phyloP scores from a whole-genome alignment of 2,113 vertebrate species.

The Brachirus orientalis region DNA sequence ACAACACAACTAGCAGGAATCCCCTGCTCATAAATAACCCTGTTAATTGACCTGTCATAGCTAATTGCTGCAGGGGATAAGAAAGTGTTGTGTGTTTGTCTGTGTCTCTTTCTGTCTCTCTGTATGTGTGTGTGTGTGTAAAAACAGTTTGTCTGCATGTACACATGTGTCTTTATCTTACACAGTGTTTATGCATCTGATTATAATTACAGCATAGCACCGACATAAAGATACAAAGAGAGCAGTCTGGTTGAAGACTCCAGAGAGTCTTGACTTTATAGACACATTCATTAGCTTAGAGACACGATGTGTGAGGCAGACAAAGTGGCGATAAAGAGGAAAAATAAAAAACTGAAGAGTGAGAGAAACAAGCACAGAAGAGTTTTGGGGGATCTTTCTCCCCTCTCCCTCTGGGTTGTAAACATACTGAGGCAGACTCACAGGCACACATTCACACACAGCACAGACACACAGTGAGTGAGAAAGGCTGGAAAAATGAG shows the following conservation, averaged over 20 bases:
- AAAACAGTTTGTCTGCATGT: slow-evolving; percentile 28
- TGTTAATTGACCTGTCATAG: slow-evolving; percentile 80
- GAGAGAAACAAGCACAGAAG: slow-evolving; percentile 29
- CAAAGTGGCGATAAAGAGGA: slow-evolving; percentile 11
- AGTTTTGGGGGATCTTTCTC: slow-evolving; percentile 17
- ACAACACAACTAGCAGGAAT: slow-evolving; percentile 73
- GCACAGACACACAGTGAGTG: slow-evolving; percentile 12
- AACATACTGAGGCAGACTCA: slow-evolving; percentile 8
- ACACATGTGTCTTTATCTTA: slow-evolving; percentile 25
- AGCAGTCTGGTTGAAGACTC: too few species aligned
- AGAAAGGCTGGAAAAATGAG: too few species aligned
- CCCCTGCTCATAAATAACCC: slow-evolving; percentile 74
- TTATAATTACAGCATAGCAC: slow-evolving; percentile 8
- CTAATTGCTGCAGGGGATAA: slow-evolving; percentile 76
- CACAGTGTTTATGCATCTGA: slow-evolving; percentile 8
- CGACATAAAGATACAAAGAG: neutral
- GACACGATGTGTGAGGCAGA: slow-evolving; percentile 16
- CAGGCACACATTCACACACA: neutral
- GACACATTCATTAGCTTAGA: slow-evolving; percentile 46
- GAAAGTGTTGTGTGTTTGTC: slow-evolving; percentile 31
- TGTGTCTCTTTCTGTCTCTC: too few species aligned
- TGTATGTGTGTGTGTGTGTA: slow-evolving; percentile 21
- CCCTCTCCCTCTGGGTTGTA: slow-evolving; percentile 10
- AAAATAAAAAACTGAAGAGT: slow-evolving; percentile 2
- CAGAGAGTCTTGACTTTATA: slow-evolving; percentile 25